These are phyloP conservation scores for Sakesphorus luctuosus DNA, from an alignment of 2,113 vertebrate genomes.

Conservation along the genomic window DNA sequence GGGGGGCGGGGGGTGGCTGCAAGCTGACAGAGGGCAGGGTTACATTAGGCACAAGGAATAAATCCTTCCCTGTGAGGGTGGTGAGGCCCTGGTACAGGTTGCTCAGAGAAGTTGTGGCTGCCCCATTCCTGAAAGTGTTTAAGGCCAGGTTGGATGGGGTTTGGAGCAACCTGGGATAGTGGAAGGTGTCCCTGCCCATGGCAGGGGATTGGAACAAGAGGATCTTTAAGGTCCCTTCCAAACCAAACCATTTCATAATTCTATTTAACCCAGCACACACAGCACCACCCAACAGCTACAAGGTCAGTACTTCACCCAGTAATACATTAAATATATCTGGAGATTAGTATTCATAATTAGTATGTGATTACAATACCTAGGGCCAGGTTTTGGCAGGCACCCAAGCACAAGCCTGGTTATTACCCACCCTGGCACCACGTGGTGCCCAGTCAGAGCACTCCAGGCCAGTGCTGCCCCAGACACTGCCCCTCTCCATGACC, in stretches of 20 bases:
- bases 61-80: background rate
- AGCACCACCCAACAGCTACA: background rate
- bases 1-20: background rate
- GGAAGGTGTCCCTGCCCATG: background rate
- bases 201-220: background rate
- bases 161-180: background rate
- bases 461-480: background rate
- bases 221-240: background rate
- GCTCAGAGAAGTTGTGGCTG: background rate
- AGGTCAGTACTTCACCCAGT: background rate
- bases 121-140: background rate
- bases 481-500: background rate
- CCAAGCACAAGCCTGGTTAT: background rate
- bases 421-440: accelerated
- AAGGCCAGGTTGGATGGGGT: background rate
- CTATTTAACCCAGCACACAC: background rate
- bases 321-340: background rate
- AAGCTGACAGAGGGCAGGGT: background rate
- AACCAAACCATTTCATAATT: background rate
- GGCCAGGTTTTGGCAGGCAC: background rate
- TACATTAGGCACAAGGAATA: background rate
- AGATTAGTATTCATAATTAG: background rate
- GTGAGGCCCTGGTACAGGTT: background rate
- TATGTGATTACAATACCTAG: background rate
- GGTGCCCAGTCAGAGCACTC: background rate